Evolutionary conservation across 2,113 vertebrate genomes (phyloP), one percentile per base, ranked within the genome.

Genomic region (Antigone vipio): DNA sequence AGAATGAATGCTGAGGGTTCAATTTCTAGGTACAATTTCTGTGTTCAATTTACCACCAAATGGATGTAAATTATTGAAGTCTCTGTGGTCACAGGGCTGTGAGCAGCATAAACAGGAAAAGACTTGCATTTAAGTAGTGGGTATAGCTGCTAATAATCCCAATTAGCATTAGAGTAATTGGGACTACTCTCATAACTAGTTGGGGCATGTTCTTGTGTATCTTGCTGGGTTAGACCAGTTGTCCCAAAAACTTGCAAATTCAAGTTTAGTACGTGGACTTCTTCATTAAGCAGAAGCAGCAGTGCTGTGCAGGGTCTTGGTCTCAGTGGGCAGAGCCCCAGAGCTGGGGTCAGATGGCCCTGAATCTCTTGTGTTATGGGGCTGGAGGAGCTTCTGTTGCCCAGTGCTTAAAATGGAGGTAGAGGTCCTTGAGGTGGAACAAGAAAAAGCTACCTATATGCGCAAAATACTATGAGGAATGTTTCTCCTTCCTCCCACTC

Each of bases 291-390:
- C 17, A 87, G 53, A 78, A 80, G 49, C 14, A 69, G 50, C 32
- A 10, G 15, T n/a, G 20, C 11, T 53, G 24, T 7, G 29, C 17
- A 38, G 44, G 21, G 19, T 29, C 16, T 21, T 34, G 56, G 35
- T 30, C 47, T 91, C 50, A 17, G 30, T 4, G 1, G 71, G 44
- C 21, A 59, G 59, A 55, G 29, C 42, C 6, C 49, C 8, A 3
- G 24, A 15, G 11, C 49, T 2, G 2, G n/a, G 12, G 6, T 22
- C 1, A 1, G 4, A 9, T 29, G 32, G 11, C 24, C 56, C 47
- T 26, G 12, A 14, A 56, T 9, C 44, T 45, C 4, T 17, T 21
- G 11, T 40, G 30, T 30, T 35, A 2, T 6, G 21, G 55, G 58
- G 16, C 50, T 89, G 62, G 45, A 75, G 30, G 20, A 49, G 5